These are phyloP conservation scores for Petromus typicus DNA, from an alignment of 2,113 vertebrate species.

Conservation along the genomic window DNA sequence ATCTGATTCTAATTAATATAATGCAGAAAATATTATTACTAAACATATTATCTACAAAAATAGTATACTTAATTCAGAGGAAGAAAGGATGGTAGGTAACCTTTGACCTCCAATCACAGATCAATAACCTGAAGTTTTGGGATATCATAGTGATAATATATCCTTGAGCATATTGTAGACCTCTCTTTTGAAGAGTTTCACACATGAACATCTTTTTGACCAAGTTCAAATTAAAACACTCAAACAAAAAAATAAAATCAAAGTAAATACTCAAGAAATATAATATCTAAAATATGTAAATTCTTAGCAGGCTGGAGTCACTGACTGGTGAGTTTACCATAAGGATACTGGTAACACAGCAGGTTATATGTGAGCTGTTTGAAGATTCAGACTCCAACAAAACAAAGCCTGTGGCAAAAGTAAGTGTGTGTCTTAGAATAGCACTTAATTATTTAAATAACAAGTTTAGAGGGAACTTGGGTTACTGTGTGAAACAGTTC, in stretches of 20 bases:
- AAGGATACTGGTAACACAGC: not conserved
- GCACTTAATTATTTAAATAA: not conserved
- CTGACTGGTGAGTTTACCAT: not conserved
- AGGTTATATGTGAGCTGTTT: not conserved
- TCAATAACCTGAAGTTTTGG: not conserved
- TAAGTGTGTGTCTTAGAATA: not conserved
- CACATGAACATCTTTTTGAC: not conserved
- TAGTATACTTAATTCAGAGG: not conserved
- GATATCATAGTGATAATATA: not conserved
- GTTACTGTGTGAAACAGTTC: not conserved
- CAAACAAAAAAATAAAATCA: slow-evolving; percentile 17
- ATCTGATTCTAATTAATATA: not conserved
- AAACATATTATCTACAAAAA: not conserved
- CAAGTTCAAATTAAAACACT: not conserved
- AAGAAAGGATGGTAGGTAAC: not conserved
- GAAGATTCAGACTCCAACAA: not conserved
- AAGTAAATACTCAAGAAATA: not conserved
- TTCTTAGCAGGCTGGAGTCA: not conserved
- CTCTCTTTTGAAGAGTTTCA: not conserved
- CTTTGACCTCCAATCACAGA: not conserved
- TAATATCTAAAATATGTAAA: not conserved
- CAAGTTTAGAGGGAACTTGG: not conserved
- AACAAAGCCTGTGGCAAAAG: not conserved
- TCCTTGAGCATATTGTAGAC: not conserved
- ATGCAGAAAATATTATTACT: not conserved